Evolutionary conservation across 64 coral and sea anemone genomes (phyloP).

Genomic region (Catalaphyllia jardinei): DNA sequence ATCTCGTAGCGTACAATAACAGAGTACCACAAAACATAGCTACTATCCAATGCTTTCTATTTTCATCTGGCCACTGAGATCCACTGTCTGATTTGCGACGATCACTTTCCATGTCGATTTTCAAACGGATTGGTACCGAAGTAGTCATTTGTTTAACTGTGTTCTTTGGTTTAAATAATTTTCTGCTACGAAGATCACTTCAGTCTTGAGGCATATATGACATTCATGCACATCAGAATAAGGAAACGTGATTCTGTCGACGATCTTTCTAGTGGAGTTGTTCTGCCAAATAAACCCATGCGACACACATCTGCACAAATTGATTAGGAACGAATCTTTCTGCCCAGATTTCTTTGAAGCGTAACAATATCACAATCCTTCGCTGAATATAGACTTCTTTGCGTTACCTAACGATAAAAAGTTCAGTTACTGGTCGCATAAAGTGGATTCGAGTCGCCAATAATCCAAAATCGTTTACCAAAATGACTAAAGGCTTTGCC

Average conservation of each 20-base stretch:
- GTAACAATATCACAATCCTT: no score
- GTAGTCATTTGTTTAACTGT: constrained; percentile 3
- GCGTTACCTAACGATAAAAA: no score
- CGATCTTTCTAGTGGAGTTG: no score
- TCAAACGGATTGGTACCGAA: background rate
- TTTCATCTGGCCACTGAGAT: constrained; percentile 25
- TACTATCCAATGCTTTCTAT: constrained; percentile 44
- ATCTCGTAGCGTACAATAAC: constrained; percentile 51
- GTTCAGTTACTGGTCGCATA: background rate
- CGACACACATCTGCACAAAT: no score
- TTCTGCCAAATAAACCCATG: no score
- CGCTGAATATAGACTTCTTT: no score
- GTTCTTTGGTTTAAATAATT: background rate
- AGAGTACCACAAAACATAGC: constrained; percentile 67
- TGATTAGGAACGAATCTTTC: no score
- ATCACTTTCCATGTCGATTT: constrained; percentile 4
- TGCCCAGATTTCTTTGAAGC: no score
- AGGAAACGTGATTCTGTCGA: no score
- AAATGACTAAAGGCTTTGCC: background rate
- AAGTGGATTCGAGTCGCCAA: background rate
- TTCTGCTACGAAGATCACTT: no score
- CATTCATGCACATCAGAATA: no score
- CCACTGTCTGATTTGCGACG: constrained; percentile 4
- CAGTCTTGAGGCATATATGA: no score
- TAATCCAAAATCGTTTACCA: background rate